Evolutionary conservation across 2,797 vertebrate species (phyloP).

Genomic region (Danio jaintianensis): DNA sequence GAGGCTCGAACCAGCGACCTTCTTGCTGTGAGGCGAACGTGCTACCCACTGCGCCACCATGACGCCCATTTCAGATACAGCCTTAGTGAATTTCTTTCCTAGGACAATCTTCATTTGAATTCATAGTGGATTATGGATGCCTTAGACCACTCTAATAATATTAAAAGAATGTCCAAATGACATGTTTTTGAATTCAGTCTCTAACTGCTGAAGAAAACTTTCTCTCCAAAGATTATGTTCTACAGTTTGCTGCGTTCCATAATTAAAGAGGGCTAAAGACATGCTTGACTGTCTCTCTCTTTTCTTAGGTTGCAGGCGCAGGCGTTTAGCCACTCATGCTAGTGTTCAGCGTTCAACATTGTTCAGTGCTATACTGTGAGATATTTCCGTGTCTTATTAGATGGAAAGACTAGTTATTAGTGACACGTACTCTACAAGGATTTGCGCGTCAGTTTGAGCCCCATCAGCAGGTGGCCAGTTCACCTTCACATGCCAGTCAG

Average conservation of each 20-base stretch:
- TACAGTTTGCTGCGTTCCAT: constrained; percentile 53
- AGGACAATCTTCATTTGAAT: not conserved
- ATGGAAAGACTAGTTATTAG: not conserved
- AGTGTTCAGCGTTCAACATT: not conserved
- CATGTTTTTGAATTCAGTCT: not conserved
- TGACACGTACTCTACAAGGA: constrained; percentile 1
- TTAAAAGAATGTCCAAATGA: not conserved
- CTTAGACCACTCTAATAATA: too few species aligned
- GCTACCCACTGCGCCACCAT: too few species aligned
- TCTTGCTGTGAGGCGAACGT: too few species aligned
- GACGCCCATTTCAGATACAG: too few species aligned
- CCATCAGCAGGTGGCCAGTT: constrained; percentile 59
- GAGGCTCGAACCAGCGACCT: too few species aligned
- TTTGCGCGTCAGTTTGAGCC: constrained; percentile 38
- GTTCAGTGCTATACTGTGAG: not conserved
- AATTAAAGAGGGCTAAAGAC: constrained; percentile 54
- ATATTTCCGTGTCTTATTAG: not conserved
- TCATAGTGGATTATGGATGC: not conserved
- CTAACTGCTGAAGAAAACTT: not conserved
- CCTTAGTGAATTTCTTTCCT: not conserved
- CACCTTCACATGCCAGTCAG: constrained; percentile 51
- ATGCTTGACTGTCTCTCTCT: constrained; percentile 18
- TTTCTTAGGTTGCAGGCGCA: constrained; percentile 47
- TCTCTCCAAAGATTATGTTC: constrained; percentile 20
- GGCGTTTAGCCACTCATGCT: not conserved